phyloP scores from a whole-genome alignment of 2,888 invertebrate species.

The Dysmachus trigonus region DNA sequence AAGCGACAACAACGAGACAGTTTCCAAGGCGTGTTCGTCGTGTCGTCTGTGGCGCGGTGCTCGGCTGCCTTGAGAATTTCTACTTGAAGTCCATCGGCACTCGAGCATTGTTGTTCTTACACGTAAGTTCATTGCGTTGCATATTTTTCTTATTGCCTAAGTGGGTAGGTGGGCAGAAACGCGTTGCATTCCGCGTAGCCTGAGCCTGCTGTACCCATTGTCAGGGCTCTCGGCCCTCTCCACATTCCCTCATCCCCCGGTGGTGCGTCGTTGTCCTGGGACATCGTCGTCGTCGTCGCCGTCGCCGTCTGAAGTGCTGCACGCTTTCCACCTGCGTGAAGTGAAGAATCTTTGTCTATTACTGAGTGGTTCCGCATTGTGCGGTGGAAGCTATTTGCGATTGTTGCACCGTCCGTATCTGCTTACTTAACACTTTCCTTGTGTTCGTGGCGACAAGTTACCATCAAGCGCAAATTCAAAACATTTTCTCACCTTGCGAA shows the following conservation, averaged over 20 bases:
- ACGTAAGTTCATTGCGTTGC: conserved; percentile 31
- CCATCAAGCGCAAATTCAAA: neutral
- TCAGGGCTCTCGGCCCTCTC: neutral
- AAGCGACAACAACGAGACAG: neutral
- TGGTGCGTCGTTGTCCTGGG: conserved; percentile 26
- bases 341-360: conserved; percentile 10
- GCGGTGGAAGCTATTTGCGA: neutral
- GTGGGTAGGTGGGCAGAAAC: neutral
- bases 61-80: conserved; percentile 14
- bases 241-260: neutral
- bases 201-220: neutral
- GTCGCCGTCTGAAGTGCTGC: neutral
- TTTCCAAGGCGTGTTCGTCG: neutral
- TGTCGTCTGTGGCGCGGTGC: neutral
- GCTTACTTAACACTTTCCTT: conserved; percentile 14
- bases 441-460: neutral
- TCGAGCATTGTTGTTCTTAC: conserved; percentile 16
- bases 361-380: conserved; percentile 14
- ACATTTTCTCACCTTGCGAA: neutral
- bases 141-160: conserved; percentile 14
- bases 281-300: neutral
- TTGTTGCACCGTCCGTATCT: conserved; percentile 6
- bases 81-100: conserved; percentile 28
- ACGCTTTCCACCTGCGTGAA: conserved; percentile 8
- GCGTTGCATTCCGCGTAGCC: neutral